These are phyloP conservation scores for Agonopterix heracliana DNA, from an alignment of 2,888 invertebrate species.

Conservation along the genomic window DNA sequence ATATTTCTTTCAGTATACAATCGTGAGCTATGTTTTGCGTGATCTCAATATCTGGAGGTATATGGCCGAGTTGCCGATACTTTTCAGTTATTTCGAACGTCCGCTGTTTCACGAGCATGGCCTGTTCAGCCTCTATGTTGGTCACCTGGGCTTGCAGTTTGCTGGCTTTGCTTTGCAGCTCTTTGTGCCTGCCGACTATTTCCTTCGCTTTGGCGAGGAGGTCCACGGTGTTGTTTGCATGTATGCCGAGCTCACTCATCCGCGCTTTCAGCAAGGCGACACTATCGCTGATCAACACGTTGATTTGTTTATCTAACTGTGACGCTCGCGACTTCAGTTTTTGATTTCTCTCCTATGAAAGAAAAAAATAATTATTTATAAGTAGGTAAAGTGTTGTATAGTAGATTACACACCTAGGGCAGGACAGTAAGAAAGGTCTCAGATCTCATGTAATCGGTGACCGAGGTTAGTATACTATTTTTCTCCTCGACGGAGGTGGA, in stretches of 20 bases:
- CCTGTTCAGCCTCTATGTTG: constrained; percentile 85
- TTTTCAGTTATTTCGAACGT: constrained; percentile 86
- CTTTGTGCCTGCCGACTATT: constrained; percentile 94
- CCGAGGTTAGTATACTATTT: too few species aligned
- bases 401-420: too few species aligned
- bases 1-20: constrained; percentile 90
- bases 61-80: constrained; percentile 75
- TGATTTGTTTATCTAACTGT: constrained; percentile 95
- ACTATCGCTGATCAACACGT: constrained; percentile 93
- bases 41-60: constrained; percentile 74
- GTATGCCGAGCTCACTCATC: constrained; percentile 94
- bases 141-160: constrained; percentile 88
- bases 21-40: constrained; percentile 85
- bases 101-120: constrained; percentile 81
- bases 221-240: constrained; percentile 90
- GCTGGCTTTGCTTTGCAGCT: constrained; percentile 91
- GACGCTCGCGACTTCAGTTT: constrained; percentile 88
- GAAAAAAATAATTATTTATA: not conserved
- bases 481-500: too few species aligned
- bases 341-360: constrained; percentile 82
- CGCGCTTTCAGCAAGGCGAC: constrained; percentile 91
- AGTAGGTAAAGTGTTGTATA: too few species aligned
- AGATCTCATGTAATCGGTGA: too few species aligned
- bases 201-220: constrained; percentile 91
- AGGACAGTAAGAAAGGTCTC: too few species aligned